phyloP scores from a whole-genome alignment of 2,797 vertebrate species.

The Molossus molossus region DNA sequence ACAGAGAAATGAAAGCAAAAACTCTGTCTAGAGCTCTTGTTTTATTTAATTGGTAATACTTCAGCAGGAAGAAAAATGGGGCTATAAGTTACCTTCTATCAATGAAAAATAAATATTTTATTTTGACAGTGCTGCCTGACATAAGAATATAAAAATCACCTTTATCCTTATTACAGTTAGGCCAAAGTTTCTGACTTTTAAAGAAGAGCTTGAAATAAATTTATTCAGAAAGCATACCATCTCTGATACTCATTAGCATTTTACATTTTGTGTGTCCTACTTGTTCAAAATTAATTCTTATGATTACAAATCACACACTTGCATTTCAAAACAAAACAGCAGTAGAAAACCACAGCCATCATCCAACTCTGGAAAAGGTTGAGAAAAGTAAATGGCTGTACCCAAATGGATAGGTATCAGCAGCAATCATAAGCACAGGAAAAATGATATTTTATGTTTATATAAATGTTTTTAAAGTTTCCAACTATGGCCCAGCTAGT shows the following conservation, averaged over 20 bases:
- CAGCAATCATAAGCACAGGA: not conserved
- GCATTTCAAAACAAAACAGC: constrained; percentile 32
- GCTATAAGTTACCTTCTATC: constrained; percentile 71
- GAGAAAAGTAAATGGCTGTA: not conserved
- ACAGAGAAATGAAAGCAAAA: constrained; percentile 72
- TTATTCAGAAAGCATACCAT: constrained; percentile 48
- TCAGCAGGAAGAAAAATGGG: constrained; percentile 68
- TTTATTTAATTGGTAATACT: constrained; percentile 82
- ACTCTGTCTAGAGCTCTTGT: constrained; percentile 75
- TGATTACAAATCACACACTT: constrained; percentile 34
- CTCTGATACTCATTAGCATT: constrained; percentile 8
- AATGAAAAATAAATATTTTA: constrained; percentile 83
- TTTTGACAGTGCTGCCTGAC: constrained; percentile 60
- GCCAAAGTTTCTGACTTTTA: constrained; percentile 65
- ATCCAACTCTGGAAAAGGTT: not conserved
- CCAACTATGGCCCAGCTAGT: not conserved
- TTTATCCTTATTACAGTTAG: constrained; percentile 59
- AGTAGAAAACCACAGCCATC: not conserved
- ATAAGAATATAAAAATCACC: constrained; percentile 66
- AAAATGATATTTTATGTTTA: not conserved
- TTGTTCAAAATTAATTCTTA: constrained; percentile 59
- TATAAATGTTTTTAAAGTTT: not conserved
- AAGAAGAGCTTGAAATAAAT: constrained; percentile 26
- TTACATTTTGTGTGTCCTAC: constrained; percentile 19
- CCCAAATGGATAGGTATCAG: not conserved